Base-by-base conservation (phyloP, 2,888 invertebrate species). In the Galeopsomyia nigrocyanea region DNA sequence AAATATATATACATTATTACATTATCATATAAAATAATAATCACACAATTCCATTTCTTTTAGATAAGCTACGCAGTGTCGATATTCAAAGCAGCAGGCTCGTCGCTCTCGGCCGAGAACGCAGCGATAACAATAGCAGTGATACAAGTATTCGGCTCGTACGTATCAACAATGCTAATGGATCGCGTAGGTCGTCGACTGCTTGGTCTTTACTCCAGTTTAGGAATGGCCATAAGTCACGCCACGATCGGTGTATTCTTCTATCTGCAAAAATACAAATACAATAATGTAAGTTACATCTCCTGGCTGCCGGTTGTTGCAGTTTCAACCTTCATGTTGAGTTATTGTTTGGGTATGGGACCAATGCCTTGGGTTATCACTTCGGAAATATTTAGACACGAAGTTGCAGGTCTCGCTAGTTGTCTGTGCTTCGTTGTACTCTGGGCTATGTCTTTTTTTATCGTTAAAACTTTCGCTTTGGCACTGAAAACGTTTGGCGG, bases 101-200 rank as follows among this genome's bases (percentile, higher is more conserved):
- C 89, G 1, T 83, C 83, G 0, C 77, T 88, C 0, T 88, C 88
- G 0, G 87, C 90, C 0, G 87, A 90, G 58, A 76, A 87, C 21
- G 90, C 91, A 61, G 89, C 92, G 0, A 90, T 92, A 0, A 82
- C 91, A 21, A 88, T 92, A 7, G 92, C 90, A 0, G 77, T 87
- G 0, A 88, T 91, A 0, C 89, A 92, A 73, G 82, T 90, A 0
- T 55, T 82, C 2, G 90, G 90, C n/a, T n/a, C n/a, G n/a, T n/a
- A n/a, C n/a, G n/a, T n/a, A n/a, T n/a, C n/a, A n/a, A n/a, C n/a
- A n/a, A 63, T 87, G 0, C 77, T 90, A 0, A 88, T 90, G 79
- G 93, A 93, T 78, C 88, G 86, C 58, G 89, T 89, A 62, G 93
- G 93, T 0, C 87, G 93, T 79, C 86, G 90, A 62, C 78, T 81